Base-by-base conservation (phyloP, 2,888 invertebrate genomes). In the Athripsodes cinereus region DNA sequence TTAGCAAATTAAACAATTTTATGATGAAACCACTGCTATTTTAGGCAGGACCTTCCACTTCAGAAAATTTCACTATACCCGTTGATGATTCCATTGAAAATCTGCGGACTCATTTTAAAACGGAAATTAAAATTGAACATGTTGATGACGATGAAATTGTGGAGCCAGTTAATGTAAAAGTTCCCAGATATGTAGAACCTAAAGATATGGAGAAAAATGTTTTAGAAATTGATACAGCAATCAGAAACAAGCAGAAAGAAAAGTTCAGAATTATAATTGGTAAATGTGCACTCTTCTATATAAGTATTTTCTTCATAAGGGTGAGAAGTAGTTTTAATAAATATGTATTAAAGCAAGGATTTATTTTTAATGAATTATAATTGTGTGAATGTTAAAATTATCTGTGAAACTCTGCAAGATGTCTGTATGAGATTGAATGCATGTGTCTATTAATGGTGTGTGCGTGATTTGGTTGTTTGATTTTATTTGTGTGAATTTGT, bases 181-280 rank as follows among this genome's bases (percentile, higher is more conserved):
- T 69, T 5, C 70, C 70, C 0, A 62, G 69, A 0, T 79, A 75
- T n/a, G 57, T 79, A 3, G 74, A 76, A 1, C 81, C 80, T 0
- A 66, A 61, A n/a, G 71, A 68, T 60, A 52, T 68, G 18, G 69
- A 70, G 1, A 65, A 64, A 22, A 74, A 74, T 2, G 74, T 81
- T 40, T 65, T 78, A 0, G 75, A 74, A 0, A 57, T 82, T 1
- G 80, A 80, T 26, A 74, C 76, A 2, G 72, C 73, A 1, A 78
- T 78, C 0, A 71, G 82, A 47, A 80, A 81, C 58, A 79, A 81
- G 63, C 78, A 77, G 68, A 79, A 78, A 52, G 75, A 80, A 58
- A 72, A 81, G n/a, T 74, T 80, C 55, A 76, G 78, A 64, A 73
- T 79, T 58, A 73, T 79, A 59, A 75, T 79, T 61, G 78, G 78